Evolutionary conservation across 92 coral and sea anemone species (phyloP).

Genomic region (Umimayanthus chanpuru): DNA sequence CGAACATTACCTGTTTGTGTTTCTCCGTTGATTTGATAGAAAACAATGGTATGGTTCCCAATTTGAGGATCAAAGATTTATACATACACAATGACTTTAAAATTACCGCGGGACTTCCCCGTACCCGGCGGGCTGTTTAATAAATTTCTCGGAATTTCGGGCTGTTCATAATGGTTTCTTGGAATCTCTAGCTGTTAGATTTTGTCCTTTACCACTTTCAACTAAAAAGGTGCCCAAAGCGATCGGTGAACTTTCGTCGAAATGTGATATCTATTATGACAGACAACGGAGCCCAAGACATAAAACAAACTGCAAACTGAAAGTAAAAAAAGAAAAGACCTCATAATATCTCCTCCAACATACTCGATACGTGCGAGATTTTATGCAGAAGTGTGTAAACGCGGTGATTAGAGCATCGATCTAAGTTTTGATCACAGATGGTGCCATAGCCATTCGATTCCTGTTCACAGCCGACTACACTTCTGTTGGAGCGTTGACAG

Average conservation of each 20-base stretch:
- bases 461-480: background rate
- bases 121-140: too few relatives aligned
- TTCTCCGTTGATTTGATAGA: too few relatives aligned
- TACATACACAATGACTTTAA: too few relatives aligned
- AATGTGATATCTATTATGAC: background rate
- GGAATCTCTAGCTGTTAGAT: too few relatives aligned
- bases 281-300: background rate
- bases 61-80: too few relatives aligned
- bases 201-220: background rate
- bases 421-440: slow-evolving; percentile 8
- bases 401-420: background rate
- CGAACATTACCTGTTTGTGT: too few relatives aligned
- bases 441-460: slow-evolving; percentile 11
- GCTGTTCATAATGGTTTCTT: too few relatives aligned
- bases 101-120: too few relatives aligned
- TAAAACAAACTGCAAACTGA: background rate
- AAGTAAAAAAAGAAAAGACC: slow-evolving; percentile 2
- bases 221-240: background rate
- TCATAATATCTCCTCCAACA: background rate
- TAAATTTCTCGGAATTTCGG: too few relatives aligned
- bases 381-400: slow-evolving; percentile 5
- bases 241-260: background rate
- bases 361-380: background rate
- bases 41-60: too few relatives aligned
- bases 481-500: slow-evolving; percentile 20